phyloP scores from a whole-genome alignment of 1,140 invertebrate genomes.

The Neotoxoptera formosana region DNA sequence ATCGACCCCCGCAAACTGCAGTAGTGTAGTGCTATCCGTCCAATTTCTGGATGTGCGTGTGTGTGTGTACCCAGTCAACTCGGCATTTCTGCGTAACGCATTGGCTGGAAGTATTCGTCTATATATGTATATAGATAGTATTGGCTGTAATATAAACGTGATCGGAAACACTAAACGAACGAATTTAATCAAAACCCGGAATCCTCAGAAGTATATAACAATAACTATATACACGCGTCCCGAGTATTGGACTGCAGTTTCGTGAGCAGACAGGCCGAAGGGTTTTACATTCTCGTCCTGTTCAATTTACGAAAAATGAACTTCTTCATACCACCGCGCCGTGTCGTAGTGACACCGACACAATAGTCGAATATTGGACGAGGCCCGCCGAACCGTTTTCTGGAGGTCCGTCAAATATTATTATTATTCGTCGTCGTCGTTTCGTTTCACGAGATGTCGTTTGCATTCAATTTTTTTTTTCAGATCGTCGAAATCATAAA shows the following conservation, averaged over 20 bases:
- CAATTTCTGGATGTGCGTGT: not conserved
- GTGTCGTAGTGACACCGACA: not conserved
- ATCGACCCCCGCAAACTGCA: not conserved
- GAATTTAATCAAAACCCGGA: slow-evolving; percentile 15
- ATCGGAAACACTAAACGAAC: slow-evolving; percentile 4
- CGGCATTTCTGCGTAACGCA: not conserved
- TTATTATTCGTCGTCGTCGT: not conserved
- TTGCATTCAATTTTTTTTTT: too few relatives aligned
- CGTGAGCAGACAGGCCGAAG: not conserved
- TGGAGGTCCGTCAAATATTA: not conserved
- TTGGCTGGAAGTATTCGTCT: not conserved
- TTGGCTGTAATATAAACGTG: not conserved
- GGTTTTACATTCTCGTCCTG: not conserved
- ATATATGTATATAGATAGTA: not conserved
- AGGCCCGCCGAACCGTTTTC: too few relatives aligned
- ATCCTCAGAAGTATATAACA: not conserved
- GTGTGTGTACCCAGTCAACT: not conserved
- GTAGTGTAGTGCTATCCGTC: not conserved
- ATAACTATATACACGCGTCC: not conserved
- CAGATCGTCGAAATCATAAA: not conserved
- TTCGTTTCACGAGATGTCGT: not conserved
- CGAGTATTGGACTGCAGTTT: not conserved
- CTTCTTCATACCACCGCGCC: not conserved
- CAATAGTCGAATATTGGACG: not conserved
- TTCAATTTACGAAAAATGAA: not conserved